Percentiles rank a stretch among this genome's conserved stretches.
Evolutionary conservation across 2,797 vertebrate genomes (phyloP).

Genomic region (Poeciliopsis paucimaculata): DNA sequence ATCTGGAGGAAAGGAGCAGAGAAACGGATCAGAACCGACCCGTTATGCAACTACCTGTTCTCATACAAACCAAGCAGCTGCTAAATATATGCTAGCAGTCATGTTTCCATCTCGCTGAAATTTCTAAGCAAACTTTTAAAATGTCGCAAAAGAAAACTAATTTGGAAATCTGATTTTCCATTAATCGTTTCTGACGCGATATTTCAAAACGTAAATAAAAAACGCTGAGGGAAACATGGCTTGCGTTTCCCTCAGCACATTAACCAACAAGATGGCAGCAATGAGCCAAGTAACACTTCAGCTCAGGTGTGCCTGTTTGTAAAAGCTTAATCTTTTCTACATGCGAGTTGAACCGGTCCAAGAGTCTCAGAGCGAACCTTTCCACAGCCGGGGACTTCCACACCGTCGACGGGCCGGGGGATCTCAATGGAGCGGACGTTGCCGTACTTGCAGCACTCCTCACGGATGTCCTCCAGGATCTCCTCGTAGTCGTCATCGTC

Average conservation of each 20-base stretch:
- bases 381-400: conserved; percentile 83
- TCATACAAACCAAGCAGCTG: not conserved
- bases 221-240: no score
- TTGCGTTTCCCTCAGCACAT: not conserved
- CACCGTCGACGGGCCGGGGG: conserved; percentile 77
- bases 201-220: no score
- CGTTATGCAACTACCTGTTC: not conserved
- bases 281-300: not conserved
- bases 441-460: conserved; percentile 85
- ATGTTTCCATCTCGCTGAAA: not conserved
- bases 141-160: no score
- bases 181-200: not conserved
- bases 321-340: not conserved
- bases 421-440: conserved; percentile 81
- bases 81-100: no score
- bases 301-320: not conserved
- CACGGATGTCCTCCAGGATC: conserved; percentile 83
- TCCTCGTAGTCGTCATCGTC: conserved; percentile 85
- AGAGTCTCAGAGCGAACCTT: conserved; percentile 63
- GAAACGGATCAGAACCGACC: not conserved
- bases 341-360: not conserved
- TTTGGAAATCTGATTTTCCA: no score
- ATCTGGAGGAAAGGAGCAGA: conserved; percentile 63
- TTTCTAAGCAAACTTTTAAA: no score
- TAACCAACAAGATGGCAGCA: not conserved